A percentile compares a stretch with the other conserved stretches of the same genome.
Conservation (phyloP, 2,888 invertebrate species). For the Pecten maximus region DNA sequence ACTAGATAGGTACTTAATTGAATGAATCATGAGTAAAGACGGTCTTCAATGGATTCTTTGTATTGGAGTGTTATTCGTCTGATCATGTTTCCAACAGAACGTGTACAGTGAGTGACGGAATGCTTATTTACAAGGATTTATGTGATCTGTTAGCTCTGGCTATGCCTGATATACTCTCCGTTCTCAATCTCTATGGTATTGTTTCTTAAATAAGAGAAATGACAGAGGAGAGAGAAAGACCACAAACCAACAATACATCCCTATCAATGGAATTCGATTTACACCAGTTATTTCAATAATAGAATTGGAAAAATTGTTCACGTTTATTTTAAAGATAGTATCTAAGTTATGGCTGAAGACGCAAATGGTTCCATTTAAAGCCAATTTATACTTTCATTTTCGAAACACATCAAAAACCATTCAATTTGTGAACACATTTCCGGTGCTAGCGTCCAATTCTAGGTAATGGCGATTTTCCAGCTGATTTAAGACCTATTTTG, state of each 20-base stretch:
- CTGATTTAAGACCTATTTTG: conserved; percentile 20
- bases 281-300: neutral
- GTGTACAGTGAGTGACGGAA: neutral
- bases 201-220: neutral
- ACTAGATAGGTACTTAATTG: neutral
- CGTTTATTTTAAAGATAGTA: neutral
- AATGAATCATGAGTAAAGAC: neutral
- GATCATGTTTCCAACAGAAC: neutral
- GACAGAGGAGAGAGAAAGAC: neutral
- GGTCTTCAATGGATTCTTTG: neutral
- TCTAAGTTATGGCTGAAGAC: neutral
- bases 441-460: neutral
- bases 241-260: neutral
- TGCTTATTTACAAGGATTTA: neutral
- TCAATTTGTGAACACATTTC: neutral
- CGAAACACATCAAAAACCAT: neutral
- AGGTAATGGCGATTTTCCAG: neutral
- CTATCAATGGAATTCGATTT: neutral
- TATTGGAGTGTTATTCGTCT: neutral
- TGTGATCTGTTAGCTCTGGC: neutral
- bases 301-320: neutral
- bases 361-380: neutral
- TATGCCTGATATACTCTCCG: neutral
- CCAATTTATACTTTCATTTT: neutral
- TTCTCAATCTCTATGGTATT: neutral